Evolutionary conservation across 2,113 vertebrate species (phyloP).

Genomic region (Sakesphorus luctuosus): DNA sequence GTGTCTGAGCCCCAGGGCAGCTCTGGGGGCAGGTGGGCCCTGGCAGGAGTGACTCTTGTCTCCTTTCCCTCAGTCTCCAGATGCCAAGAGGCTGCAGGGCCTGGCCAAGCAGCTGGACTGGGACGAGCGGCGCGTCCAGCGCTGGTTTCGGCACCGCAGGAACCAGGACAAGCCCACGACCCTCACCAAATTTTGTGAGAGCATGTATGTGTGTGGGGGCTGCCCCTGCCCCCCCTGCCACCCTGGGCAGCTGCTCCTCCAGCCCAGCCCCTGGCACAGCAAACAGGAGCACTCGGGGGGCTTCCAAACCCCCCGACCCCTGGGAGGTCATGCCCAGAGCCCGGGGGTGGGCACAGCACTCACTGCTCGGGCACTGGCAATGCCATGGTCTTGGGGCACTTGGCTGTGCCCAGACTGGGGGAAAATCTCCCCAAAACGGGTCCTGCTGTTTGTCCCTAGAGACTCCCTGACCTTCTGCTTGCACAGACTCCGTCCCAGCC

Average conservation of each 20-base stretch:
- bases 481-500: neutral
- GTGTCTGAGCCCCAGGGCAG: neutral
- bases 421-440: neutral
- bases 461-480: neutral
- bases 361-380: no score
- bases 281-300: no score
- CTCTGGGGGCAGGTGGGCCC: neutral
- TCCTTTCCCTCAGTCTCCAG: slow-evolving; percentile 83
- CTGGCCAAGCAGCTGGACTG: slow-evolving; percentile 98
- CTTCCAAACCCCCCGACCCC: no score
- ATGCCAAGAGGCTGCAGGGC: slow-evolving; percentile 87
- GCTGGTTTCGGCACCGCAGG: slow-evolving; percentile 95
- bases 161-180: slow-evolving; percentile 96
- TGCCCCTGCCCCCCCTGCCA: neutral
- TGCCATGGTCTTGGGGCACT: neutral
- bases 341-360: no score
- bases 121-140: slow-evolving; percentile 92
- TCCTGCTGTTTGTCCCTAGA: neutral
- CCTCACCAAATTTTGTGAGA: slow-evolving; percentile 96
- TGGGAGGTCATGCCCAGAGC: no score
- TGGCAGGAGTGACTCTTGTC: slow-evolving; percentile 11
- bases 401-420: neutral
- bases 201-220: slow-evolving; percentile 88
- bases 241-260: neutral
- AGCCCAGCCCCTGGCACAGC: no score